Evolutionary conservation across 1,140 invertebrate genomes (phyloP), one percentile per base, ranked within the genome.

Genomic region (Leptinotarsa texana): DNA sequence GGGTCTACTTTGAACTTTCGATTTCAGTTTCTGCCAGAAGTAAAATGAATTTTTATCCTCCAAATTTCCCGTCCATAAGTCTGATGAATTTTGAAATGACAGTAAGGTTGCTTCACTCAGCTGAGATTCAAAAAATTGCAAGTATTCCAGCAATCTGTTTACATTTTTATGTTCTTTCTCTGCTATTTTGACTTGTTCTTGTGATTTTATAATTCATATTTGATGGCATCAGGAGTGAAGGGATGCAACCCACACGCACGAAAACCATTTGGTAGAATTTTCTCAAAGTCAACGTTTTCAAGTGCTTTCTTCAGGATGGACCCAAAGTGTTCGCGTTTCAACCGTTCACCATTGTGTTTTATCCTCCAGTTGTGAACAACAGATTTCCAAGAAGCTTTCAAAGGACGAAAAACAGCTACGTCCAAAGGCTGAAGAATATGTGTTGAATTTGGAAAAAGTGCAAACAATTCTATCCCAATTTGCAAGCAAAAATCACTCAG

Each of bases 401-500:
- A 66, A 49, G 74, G 70, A 8, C 62, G 22, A 71, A 75, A 75
- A 22, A 73, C 48, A n/a, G 63, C 71, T 6, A 78, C 77, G 61
- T 78, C 77, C 22, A 65, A n/a, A 48, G 77, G 77, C 48, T 78
- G 77, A 13, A 75, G 65, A 15, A 78, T 73, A 71, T 78, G 72
- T n/a, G 77, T 78, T 18, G 74, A 63, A 49, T 78, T 78, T 63
- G 74, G 74, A 61, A 15, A 72, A 4, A 75, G 48, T 15, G 42
- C 83, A 18, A 86, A 70, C 66, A 86, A 82, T 57, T 57, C 49
- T 57, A 57, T 57, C 49, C 49, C 49, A 57, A 4, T 17, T 57
- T 57, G 13, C 49, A 57, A 1, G 49, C 49, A 57, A 57, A 57
- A 57, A 57, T n/a, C 49, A 15, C 69, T 72, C 33, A 85, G 81